phyloP scores from a whole-genome alignment of 2,888 invertebrate species.

The Leptarthrus brevirostris region DNA sequence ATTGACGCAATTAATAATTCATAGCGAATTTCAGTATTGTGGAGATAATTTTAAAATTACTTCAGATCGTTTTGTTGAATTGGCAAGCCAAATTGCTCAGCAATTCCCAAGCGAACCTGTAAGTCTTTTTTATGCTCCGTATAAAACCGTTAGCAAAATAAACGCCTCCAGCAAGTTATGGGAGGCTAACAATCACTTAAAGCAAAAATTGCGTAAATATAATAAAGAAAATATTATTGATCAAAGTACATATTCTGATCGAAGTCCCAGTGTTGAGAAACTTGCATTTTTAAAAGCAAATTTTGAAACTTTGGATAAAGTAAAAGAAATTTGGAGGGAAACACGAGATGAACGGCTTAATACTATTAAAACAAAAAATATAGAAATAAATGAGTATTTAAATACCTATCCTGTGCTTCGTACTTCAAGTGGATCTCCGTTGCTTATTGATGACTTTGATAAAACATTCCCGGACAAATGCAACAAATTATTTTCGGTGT shows the following conservation, averaged over 20 bases:
- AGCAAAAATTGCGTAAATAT: conserved; percentile 5
- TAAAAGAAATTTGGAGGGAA: no score
- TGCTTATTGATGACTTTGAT: background rate
- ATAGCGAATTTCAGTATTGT: background rate
- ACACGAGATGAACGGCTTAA: no score
- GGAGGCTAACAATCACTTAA: background rate
- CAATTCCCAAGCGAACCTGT: background rate
- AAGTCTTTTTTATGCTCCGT: background rate
- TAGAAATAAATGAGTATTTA: background rate
- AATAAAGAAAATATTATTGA: background rate
- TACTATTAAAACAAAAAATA: no score
- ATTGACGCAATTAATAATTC: background rate
- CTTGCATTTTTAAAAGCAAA: no score
- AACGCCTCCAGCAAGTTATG: background rate
- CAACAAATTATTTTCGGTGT: background rate
- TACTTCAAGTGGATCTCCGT: background rate
- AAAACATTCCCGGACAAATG: background rate
- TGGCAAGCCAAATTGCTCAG: background rate
- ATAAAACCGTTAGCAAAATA: background rate
- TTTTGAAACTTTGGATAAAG: no score
- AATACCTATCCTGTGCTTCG: background rate
- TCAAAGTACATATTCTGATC: background rate
- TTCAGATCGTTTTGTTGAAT: background rate
- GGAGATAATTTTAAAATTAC: background rate
- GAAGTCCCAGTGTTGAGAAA: no score